A percentile compares a stretch with the other conserved stretches of the same genome.
Evolutionary conservation across 1,140 invertebrate species (phyloP).

Genomic region (Heliconius eleuchia): DNA sequence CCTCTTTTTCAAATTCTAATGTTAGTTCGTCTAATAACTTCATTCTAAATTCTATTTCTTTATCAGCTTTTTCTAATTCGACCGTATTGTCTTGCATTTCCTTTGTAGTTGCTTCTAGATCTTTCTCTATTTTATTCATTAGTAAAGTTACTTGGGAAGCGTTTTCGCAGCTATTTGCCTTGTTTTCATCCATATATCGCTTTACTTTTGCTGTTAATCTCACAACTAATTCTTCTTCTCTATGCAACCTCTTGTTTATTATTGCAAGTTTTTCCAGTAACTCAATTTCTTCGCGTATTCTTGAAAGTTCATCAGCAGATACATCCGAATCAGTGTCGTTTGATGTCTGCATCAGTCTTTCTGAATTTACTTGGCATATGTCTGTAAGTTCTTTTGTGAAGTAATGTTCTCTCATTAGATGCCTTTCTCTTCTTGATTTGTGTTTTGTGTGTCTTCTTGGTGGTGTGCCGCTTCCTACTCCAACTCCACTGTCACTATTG

Average conservation of each 20-base stretch:
- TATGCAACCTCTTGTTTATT: constrained; percentile 86
- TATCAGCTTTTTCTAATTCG: constrained; percentile 84
- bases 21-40: constrained; percentile 84
- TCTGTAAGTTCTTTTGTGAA: constrained; percentile 80
- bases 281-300: constrained; percentile 83
- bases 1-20: constrained; percentile 84
- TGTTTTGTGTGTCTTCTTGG: constrained; percentile 77
- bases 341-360: constrained; percentile 77
- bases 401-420: constrained; percentile 79
- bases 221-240: constrained; percentile 86
- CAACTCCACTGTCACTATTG: constrained; percentile 83
- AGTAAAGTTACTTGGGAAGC: constrained; percentile 77
- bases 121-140: constrained; percentile 77
- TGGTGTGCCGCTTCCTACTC: constrained; percentile 76
- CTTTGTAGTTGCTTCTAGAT: constrained; percentile 82
- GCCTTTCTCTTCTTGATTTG: constrained; percentile 78
- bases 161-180: constrained; percentile 81
- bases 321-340: constrained; percentile 81
- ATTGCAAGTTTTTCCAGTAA: constrained; percentile 87
- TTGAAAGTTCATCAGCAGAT: constrained; percentile 77
- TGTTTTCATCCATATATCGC: constrained; percentile 84
- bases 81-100: constrained; percentile 84
- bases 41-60: constrained; percentile 84
- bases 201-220: constrained; percentile 85
- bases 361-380: constrained; percentile 79